These are phyloP conservation scores for Leptoteleia sp. DNA, from an alignment of 1,140 invertebrate species.

Conservation along the genomic window DNA sequence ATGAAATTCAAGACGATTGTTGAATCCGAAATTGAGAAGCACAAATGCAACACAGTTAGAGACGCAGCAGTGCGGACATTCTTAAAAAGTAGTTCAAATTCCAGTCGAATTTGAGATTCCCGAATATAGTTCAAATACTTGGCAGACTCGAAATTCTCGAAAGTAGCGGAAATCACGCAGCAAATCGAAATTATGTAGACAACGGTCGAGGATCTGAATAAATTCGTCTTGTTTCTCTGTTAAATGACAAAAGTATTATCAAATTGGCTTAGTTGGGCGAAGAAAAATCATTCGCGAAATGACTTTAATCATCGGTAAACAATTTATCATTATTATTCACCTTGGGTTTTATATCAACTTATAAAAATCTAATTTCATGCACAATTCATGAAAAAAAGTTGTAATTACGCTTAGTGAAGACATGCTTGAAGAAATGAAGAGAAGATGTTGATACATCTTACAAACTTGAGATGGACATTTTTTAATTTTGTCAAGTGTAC, in stretches of 20 bases:
- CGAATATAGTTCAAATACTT: constrained; percentile 50
- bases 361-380: no score
- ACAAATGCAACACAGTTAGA: constrained; percentile 34
- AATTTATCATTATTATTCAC: no score
- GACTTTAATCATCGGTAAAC: no score
- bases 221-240: neutral
- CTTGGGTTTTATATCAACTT: no score
- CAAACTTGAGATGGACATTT: no score
- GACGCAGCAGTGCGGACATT: constrained; percentile 31
- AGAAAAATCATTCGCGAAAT: no score
- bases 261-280: no score
- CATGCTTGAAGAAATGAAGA: no score
- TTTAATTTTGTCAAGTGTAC: no score
- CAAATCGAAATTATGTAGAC: constrained; percentile 38
- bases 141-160: constrained; percentile 41
- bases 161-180: constrained; percentile 47
- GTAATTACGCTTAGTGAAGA: no score
- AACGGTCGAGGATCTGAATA: neutral
- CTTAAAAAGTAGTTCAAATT: constrained; percentile 58
- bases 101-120: constrained; percentile 47
- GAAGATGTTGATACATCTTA: no score
- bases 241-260: neutral
- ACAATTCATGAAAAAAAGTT: no score
- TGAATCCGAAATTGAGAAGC: constrained; percentile 47
- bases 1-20: constrained; percentile 28